phyloP scores from a whole-genome alignment of 2,797 vertebrate species.

The Neosilurus hyrtlii region DNA sequence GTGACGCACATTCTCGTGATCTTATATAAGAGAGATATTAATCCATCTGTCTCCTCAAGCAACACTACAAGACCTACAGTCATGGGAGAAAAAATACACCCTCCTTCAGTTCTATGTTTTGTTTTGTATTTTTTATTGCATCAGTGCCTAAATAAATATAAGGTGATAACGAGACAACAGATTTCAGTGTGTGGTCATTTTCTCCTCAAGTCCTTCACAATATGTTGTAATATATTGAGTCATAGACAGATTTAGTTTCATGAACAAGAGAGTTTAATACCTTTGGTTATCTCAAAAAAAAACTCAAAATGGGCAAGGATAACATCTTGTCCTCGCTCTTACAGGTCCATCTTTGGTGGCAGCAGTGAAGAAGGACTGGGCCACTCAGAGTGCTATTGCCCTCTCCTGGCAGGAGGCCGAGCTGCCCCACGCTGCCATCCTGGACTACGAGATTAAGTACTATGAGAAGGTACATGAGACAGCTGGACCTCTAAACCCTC shows the following conservation, averaged over 20 bases:
- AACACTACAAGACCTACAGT: neutral
- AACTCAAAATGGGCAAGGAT: neutral
- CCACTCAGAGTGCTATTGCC: conserved; percentile 92
- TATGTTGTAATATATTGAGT: neutral
- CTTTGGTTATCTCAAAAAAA: neutral
- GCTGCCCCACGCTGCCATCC: conserved; percentile 81
- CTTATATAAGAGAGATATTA: neutral
- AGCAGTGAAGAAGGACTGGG: conserved; percentile 92
- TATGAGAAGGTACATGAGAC: conserved; percentile 86
- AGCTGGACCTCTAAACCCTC: too few species aligned
- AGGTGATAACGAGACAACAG: neutral
- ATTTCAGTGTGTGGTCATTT: neutral
- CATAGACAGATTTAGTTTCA: neutral
- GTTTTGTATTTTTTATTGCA: too few species aligned
- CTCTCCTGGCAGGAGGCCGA: conserved; percentile 96
- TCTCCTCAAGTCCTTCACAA: neutral
- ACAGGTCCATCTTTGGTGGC: conserved; percentile 93
- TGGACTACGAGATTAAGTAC: conserved; percentile 99
- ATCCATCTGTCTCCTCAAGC: neutral
- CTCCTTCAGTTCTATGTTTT: neutral
- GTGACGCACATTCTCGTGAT: neutral
- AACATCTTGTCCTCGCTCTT: conserved; percentile 36
- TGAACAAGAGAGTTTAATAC: neutral
- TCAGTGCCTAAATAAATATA: too few species aligned
- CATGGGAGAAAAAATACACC: neutral